These are phyloP conservation scores for Nymphalis urticae DNA, from an alignment of 2,888 invertebrate genomes.

Conservation along the genomic window DNA sequence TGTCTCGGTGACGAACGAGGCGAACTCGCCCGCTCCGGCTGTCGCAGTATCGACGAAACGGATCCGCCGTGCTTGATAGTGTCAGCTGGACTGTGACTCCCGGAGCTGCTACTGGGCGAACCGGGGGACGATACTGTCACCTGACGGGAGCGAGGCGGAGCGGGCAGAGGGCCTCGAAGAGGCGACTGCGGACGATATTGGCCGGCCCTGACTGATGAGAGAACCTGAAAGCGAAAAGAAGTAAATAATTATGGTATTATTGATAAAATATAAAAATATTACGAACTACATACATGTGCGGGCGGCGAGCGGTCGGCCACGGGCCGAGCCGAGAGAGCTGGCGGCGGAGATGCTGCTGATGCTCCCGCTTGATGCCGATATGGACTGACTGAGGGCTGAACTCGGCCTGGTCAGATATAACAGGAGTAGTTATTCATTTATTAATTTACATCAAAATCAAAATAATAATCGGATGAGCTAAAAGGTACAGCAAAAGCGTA, in stretches of 20 bases:
- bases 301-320: conserved; percentile 85
- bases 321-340: conserved; percentile 81
- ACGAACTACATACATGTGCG: conserved; percentile 81
- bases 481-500: neutral
- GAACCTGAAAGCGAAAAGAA: conserved; percentile 71
- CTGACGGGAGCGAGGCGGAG: conserved; percentile 75
- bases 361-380: conserved; percentile 82
- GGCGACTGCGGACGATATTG: conserved; percentile 87
- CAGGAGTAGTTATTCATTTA: neutral
- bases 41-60: conserved; percentile 71
- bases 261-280: neutral
- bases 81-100: conserved; percentile 90
- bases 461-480: neutral
- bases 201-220: conserved; percentile 87
- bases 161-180: conserved; percentile 83
- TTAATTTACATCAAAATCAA: neutral
- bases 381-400: conserved; percentile 91
- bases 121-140: conserved; percentile 86
- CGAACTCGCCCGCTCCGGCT: conserved; percentile 66
- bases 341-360: conserved; percentile 82
- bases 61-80: conserved; percentile 85
- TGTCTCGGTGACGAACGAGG: conserved; percentile 72
- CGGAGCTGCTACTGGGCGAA: conserved; percentile 93
- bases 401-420: conserved; percentile 81
- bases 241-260: neutral